Conservation (phyloP, 1,140 invertebrate species). For the Andrena cerasifolii region DNA sequence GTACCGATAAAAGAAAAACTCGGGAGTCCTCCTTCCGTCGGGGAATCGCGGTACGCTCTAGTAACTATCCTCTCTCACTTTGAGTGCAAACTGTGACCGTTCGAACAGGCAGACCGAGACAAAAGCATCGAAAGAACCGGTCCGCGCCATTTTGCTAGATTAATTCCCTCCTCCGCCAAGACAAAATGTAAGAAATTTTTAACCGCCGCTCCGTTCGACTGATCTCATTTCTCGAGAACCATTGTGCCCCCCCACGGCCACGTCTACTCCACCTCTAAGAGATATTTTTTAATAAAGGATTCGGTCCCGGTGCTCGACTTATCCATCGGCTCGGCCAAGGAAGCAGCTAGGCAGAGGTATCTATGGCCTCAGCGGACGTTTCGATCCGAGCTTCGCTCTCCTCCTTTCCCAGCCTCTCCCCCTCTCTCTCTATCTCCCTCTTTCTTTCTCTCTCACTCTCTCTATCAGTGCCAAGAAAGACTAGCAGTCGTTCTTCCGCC, state of each 20-base stretch:
- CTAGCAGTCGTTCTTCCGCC: conserved; percentile 41
- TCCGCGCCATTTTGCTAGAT: background rate
- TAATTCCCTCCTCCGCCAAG: conserved; percentile 41
- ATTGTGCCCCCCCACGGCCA: background rate
- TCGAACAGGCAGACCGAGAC: background rate
- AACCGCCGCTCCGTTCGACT: background rate
- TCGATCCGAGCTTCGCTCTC: background rate
- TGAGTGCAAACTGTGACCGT: background rate
- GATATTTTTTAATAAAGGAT: conserved; percentile 67
- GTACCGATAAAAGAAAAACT: no score
- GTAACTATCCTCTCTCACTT: conserved; percentile 1
- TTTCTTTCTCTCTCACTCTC: background rate
- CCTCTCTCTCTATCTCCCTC: conserved; percentile 24
- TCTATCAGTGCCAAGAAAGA: background rate
- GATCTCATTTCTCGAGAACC: background rate
- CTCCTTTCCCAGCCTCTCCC: background rate
- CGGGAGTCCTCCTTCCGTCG: background rate
- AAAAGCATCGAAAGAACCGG: background rate
- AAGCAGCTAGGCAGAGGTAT: conserved; percentile 8
- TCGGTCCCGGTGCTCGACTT: conserved; percentile 48
- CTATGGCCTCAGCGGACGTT: conserved; percentile 14
- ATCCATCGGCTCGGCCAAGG: conserved; percentile 32
- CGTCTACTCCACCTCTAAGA: conserved; percentile 28
- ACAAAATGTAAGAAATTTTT: conserved; percentile 51
- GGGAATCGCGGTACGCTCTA: background rate